Evolutionary conservation across 2,797 vertebrate genomes (phyloP).

Genomic region (Martes flavigula): DNA sequence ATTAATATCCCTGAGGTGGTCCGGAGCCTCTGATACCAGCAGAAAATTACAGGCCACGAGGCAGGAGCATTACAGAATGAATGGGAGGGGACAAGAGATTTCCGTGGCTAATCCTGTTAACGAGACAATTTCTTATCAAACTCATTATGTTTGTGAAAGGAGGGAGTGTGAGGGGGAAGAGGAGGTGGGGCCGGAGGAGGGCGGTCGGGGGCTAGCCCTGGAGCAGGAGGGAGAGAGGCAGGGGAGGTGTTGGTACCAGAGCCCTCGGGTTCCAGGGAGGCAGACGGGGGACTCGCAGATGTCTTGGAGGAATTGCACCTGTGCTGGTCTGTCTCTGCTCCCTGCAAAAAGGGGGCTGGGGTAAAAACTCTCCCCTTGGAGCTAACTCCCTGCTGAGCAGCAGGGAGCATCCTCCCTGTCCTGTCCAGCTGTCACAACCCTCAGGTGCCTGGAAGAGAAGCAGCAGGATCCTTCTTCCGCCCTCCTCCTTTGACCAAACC

Average conservation of each 20-base stretch:
- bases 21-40: conserved; percentile 72
- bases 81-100: conserved; percentile 83
- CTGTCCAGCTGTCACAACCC: neutral
- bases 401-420: neutral
- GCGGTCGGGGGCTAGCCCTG: neutral
- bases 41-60: conserved; percentile 83
- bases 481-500: neutral
- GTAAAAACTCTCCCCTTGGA: neutral
- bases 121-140: conserved; percentile 87
- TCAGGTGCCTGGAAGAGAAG: neutral
- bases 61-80: conserved; percentile 81
- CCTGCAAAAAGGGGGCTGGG: neutral
- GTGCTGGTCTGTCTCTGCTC: neutral
- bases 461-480: neutral
- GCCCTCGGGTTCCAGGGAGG: neutral
- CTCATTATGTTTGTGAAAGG: conserved; percentile 82
- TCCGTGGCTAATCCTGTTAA: conserved; percentile 87
- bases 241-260: neutral
- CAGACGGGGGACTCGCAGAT: fast-evolving
- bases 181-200: neutral
- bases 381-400: neutral
- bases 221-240: neutral
- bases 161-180: neutral
- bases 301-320: neutral
- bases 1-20: conserved; percentile 82